A percentile compares a stretch with the other conserved stretches of the same genome.
These are phyloP conservation scores for Catocala fraxini DNA, from an alignment of 2,888 invertebrate genomes.

Conservation along the genomic window DNA sequence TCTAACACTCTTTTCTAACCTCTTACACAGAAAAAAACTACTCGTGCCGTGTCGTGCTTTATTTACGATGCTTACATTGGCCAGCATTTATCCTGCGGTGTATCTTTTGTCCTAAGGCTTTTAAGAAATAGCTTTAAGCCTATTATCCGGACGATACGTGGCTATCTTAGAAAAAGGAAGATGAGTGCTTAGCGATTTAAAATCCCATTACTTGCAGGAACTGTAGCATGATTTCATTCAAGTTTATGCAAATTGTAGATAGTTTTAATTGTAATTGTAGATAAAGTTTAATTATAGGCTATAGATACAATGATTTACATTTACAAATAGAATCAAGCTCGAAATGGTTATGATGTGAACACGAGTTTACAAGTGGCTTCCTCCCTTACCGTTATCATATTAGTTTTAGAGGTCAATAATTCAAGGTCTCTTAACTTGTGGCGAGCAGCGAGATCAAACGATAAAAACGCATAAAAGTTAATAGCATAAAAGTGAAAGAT, in stretches of 20 bases:
- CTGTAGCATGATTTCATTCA: slow-evolving; percentile 7
- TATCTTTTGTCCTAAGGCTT: slow-evolving; percentile 59
- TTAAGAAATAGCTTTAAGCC: slow-evolving; percentile 40
- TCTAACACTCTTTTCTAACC: slow-evolving; percentile 81
- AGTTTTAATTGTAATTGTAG: neutral
- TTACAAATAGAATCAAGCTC: no score
- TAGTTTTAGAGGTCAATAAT: slow-evolving; percentile 49
- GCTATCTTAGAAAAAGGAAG: slow-evolving; percentile 27
- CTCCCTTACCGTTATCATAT: slow-evolving; percentile 53
- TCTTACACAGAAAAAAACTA: slow-evolving; percentile 68
- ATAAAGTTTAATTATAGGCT: slow-evolving; percentile 1
- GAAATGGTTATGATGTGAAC: neutral
- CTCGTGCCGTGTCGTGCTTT: slow-evolving; percentile 66
- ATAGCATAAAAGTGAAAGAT: slow-evolving; percentile 51
- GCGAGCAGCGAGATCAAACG: slow-evolving; percentile 35
- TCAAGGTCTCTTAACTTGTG: slow-evolving; percentile 30
- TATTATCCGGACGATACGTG: slow-evolving; percentile 37
- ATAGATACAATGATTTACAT: neutral
- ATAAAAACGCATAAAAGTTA: slow-evolving; percentile 49
- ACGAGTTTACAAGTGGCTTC: slow-evolving; percentile 37
- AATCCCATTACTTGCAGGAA: slow-evolving; percentile 12
- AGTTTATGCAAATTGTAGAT: neutral
- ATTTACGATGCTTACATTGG: slow-evolving; percentile 74
- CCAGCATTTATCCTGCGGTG: slow-evolving; percentile 67
- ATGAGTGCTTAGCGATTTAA: slow-evolving; percentile 14